A percentile compares a stretch with the other conserved stretches of the same genome.
phyloP scores from a whole-genome alignment of 1,140 invertebrate species.

The Elymnias hypermnestra region DNA sequence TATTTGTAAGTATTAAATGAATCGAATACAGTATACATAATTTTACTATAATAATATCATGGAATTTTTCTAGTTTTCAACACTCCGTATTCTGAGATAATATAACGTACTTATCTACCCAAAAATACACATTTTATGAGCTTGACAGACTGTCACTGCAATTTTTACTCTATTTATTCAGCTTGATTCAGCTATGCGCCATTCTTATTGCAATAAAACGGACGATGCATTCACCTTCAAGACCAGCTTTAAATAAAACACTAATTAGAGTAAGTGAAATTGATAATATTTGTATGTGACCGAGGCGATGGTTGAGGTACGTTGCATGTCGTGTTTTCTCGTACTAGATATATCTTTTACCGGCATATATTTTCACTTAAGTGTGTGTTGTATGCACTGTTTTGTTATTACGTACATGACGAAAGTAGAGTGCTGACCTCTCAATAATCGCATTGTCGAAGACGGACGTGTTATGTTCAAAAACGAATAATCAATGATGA shows the following conservation, averaged over 20 bases:
- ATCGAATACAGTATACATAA: constrained; percentile 63
- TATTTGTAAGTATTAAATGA: constrained; percentile 77
- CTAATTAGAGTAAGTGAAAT: constrained; percentile 39
- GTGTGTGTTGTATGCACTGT: constrained; percentile 39
- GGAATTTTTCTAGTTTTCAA: constrained; percentile 39
- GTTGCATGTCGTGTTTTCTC: constrained; percentile 42
- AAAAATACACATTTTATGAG: constrained; percentile 47
- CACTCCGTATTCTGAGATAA: constrained; percentile 53
- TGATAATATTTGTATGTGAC: constrained; percentile 37
- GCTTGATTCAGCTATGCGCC: constrained; percentile 70
- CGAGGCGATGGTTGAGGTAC: constrained; percentile 25
- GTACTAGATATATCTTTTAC: constrained; percentile 38
- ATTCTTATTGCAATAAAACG: constrained; percentile 67
- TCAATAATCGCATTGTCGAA: constrained; percentile 16
- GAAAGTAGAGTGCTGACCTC: constrained; percentile 30
- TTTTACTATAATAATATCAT: constrained; percentile 49
- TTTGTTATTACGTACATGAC: constrained; percentile 40
- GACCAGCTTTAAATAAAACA: constrained; percentile 56
- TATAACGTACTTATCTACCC: constrained; percentile 32
- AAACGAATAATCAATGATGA: constrained; percentile 37
- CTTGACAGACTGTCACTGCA: constrained; percentile 69
- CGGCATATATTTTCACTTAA: constrained; percentile 53
- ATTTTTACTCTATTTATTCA: constrained; percentile 73
- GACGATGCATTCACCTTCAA: constrained; percentile 53
- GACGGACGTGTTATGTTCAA: constrained; percentile 30